phyloP scores from a whole-genome alignment of 2,797 vertebrate genomes.

The Sebastes hubbsi region DNA sequence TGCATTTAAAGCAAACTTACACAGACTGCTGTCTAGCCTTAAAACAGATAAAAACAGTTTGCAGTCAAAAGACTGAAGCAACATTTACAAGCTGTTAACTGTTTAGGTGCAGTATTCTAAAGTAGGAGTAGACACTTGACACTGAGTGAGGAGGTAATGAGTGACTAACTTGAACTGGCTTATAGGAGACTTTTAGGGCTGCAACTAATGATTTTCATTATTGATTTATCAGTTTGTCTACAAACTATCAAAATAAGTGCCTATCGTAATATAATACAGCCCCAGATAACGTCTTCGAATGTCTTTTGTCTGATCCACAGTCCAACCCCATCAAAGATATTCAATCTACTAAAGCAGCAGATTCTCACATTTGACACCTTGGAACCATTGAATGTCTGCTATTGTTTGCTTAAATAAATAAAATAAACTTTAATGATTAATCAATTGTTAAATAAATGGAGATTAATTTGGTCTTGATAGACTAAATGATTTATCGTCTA shows the following conservation, averaged over 20 bases:
- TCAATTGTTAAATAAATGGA: background rate
- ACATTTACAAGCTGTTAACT: background rate
- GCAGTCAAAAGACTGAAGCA: background rate
- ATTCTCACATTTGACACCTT: background rate
- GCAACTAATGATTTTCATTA: background rate
- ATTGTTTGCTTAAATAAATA: background rate
- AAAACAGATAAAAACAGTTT: background rate
- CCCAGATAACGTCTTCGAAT: background rate
- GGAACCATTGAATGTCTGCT: background rate
- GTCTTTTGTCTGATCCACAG: background rate
- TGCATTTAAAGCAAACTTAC: constrained; percentile 5
- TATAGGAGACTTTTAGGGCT: background rate
- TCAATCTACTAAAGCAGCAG: background rate
- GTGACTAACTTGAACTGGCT: background rate
- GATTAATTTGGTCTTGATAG: background rate
- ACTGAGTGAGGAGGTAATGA: background rate
- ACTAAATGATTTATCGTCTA: background rate
- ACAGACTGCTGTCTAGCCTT: background rate
- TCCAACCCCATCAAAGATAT: background rate
- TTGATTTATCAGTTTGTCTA: background rate
- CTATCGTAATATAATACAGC: background rate
- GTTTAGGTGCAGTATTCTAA: background rate
- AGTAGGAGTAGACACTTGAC: background rate
- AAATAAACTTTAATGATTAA: background rate
- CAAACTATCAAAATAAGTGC: background rate